A percentile compares a stretch with the other conserved stretches of the same genome.
These are phyloP conservation scores for Okamejei kenojei DNA, from an alignment of 2,797 vertebrate genomes.

Conservation along the genomic window DNA sequence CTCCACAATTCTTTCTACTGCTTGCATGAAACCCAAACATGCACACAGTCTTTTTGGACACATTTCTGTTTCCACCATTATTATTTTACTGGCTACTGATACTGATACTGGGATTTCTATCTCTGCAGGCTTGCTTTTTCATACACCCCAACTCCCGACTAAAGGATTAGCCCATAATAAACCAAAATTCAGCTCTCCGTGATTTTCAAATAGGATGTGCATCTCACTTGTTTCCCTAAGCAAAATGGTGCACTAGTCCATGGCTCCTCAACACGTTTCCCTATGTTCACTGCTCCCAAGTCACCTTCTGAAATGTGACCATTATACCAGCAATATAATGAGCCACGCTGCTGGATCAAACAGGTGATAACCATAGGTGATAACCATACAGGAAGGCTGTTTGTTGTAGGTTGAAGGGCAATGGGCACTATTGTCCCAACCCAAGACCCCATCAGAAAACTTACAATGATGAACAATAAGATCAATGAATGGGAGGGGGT, in stretches of 20 bases:
- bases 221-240: not conserved
- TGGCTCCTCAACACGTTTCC: not conserved
- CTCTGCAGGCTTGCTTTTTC: not conserved
- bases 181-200: not conserved
- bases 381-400: not conserved
- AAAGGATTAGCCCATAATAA: not conserved
- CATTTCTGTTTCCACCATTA: not conserved
- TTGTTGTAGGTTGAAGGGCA: not conserved
- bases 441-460: not conserved
- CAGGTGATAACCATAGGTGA: not conserved
- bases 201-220: not conserved
- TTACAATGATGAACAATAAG: not conserved
- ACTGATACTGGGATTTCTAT: not conserved
- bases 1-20: not conserved
- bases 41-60: not conserved
- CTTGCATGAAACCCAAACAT: not conserved
- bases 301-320: not conserved
- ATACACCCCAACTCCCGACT: not conserved
- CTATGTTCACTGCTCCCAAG: not conserved
- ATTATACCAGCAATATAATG: not conserved
- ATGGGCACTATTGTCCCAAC: no score
- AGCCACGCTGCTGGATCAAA: no score
- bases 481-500: not conserved
- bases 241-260: not conserved
- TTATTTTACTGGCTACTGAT: not conserved